Evolutionary conservation across 2,113 vertebrate genomes (phyloP), one percentile per base, ranked within the genome.

Genomic region (Odobenus rosmarus): DNA sequence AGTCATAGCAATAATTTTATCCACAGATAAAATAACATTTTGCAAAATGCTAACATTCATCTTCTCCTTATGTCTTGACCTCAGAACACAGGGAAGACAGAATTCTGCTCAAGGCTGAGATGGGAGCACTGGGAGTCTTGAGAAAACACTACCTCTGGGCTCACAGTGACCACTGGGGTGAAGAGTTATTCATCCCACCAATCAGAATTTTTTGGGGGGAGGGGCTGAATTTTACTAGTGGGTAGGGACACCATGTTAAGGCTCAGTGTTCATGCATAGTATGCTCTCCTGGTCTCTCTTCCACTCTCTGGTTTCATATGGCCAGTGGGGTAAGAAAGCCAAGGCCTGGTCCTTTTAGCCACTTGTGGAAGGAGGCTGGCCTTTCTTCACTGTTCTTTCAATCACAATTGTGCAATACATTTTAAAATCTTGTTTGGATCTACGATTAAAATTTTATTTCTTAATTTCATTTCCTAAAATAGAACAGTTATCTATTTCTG

Each of bases 391-490:
- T 79, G 28, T 53, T 53, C n/a, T 57, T 79, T 61, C 21, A 16
- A 42, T 59, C 24, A 39, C 8, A 69, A 4, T 51, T 18, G 18
- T 55, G 55, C 7, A 36, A 81, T 64, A 71, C 53, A 26, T 71
- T 88, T 88, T 10, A 46, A 88, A 93, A 79, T 71, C 33, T 46
- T 88, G 39, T 36, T 88, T 96, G 46, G 36, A 88, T 76, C 28
- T 36, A 64, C 82, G 31, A 88, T 74, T 74, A 74, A 74, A 64
- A 55, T 74, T 91, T 79, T 86, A 61, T 39, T 77, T 72, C 21
- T 59, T 81, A 51, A 92, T 80, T 74, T 72, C 13, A 91, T 71
- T 93, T 96, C 8, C 21, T 90, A 90, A 93, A 85, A 90, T 57
- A 61, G 39, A 51, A 21, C 28, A 85, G 23, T 69, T n/a, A 84